Evolutionary conservation across 2,797 vertebrate genomes (phyloP), one percentile per base, ranked within the genome.

Genomic region (Lacerta bilineata): DNA sequence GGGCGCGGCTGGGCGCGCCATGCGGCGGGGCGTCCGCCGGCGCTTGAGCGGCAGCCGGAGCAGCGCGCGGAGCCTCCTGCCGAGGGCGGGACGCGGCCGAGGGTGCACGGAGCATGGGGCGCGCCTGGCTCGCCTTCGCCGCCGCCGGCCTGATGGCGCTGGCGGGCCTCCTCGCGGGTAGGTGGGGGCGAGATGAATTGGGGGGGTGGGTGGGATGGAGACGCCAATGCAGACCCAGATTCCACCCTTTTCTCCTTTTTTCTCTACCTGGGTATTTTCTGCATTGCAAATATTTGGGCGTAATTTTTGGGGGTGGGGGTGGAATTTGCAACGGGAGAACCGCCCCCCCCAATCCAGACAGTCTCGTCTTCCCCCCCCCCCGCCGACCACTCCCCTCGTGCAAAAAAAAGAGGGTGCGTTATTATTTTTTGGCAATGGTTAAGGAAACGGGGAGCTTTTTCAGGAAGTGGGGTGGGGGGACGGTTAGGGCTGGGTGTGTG

Each of bases 41-140:
- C 8, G 39, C 36, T 6, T 6, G 36, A 9, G 91, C 88, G 61
- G 75, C 82, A 83, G 89, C 90, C 88, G 69, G 75, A 76, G 76
- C 43, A 18, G 18, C 59, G 80, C 59, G 41, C 68, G 25, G 68
- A n/a, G 25, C 68, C 25, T 29, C 69, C 27, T 13, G 69, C 10
- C 8, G 69, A n/a, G 66, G 27, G 59, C 59, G 59, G 64, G 50
- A 46, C 18, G 43, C 41, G n/a, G 59, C 46, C 29, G 50, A 25
- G 1, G 17, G 15, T 29, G 75, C 85, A 55, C 15, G 5, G 0
- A 71, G 69, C 27, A 81, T 84, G 72, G 86, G 77, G 50, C 64
- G 50, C n/a, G 43, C 85, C 61, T 9, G 27, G 17, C 41, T 29
- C n/a, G 50, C 71, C 50, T 85, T 81, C 90, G 83, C 93, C 86